phyloP scores from a whole-genome alignment of 2,888 invertebrate species.

The Aleiodes leptofemur region DNA sequence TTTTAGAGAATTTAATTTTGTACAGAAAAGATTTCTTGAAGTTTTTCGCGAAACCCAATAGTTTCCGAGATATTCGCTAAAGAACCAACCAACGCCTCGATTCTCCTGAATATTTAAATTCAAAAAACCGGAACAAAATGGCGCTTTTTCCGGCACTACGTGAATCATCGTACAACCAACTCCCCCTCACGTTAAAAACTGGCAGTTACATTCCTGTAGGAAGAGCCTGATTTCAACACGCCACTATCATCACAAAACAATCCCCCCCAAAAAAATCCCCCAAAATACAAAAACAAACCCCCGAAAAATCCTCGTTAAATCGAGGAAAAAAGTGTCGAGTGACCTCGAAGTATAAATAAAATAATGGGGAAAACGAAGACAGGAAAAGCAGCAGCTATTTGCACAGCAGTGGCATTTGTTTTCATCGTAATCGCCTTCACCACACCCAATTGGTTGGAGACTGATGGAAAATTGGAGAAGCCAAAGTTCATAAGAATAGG shows the following conservation, averaged over 20 bases:
- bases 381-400: constrained; percentile 88
- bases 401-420: constrained; percentile 88
- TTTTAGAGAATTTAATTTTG: no score
- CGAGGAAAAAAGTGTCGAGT: not conserved
- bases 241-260: no score
- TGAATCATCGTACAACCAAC: no score
- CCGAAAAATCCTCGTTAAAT: not conserved
- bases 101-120: no score
- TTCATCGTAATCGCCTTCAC: constrained; percentile 92
- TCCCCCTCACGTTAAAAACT: not conserved
- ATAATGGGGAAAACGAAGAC: constrained; percentile 82
- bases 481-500: constrained; percentile 90
- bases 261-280: not conserved
- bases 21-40: no score
- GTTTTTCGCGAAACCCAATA: no score
- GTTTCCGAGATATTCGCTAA: no score
- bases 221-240: no score
- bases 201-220: constrained; percentile 25
- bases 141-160: no score
- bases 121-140: no score
- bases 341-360: not conserved
- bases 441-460: constrained; percentile 96
- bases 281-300: not conserved
- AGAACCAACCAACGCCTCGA: no score
- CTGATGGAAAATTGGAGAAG: constrained; percentile 86